These are phyloP conservation scores for Carposina sasakii DNA, from an alignment of 1,140 invertebrate genomes.

Conservation along the genomic window DNA sequence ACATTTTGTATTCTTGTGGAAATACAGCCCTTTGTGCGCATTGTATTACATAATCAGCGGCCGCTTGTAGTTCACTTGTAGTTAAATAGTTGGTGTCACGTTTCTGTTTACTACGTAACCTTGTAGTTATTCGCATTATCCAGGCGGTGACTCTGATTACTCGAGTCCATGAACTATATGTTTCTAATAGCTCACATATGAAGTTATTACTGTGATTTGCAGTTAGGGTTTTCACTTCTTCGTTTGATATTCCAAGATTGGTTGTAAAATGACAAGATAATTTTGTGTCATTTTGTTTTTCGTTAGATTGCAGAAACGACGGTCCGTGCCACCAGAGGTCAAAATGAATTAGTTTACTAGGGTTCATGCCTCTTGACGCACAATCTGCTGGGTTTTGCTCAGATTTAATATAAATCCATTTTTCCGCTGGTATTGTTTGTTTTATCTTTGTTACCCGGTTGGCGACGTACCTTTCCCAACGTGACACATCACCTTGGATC, in stretches of 20 bases:
- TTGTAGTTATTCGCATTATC: conserved; percentile 16
- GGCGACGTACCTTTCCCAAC: conserved; percentile 44
- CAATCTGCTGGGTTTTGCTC: conserved; percentile 34
- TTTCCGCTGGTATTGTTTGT: conserved; percentile 8
- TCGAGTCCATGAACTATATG: conserved; percentile 15
- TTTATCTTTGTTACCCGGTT: conserved; percentile 44
- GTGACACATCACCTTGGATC: conserved; percentile 27
- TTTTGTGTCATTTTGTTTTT: neutral
- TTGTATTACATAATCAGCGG: conserved; percentile 12
- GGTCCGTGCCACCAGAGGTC: conserved; percentile 27
- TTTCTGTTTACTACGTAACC: conserved; percentile 8
- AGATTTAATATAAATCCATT: conserved; percentile 34
- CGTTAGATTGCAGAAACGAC: conserved; percentile 1
- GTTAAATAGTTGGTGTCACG: conserved; percentile 10
- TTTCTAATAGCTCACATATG: conserved; percentile 10
- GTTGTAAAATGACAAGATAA: neutral
- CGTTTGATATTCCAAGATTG: neutral
- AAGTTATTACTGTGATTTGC: neutral
- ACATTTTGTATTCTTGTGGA: conserved; percentile 12
- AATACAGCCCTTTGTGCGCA: conserved; percentile 4
- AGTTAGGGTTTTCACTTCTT: neutral
- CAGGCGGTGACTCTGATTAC: conserved; percentile 15
- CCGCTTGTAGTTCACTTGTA: conserved; percentile 9
- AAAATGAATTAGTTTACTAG: conserved; percentile 17
- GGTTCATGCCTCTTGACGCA: conserved; percentile 20